Base-by-base conservation (phyloP, 2,113 vertebrate species). In the Rhabdomys dilectus region DNA sequence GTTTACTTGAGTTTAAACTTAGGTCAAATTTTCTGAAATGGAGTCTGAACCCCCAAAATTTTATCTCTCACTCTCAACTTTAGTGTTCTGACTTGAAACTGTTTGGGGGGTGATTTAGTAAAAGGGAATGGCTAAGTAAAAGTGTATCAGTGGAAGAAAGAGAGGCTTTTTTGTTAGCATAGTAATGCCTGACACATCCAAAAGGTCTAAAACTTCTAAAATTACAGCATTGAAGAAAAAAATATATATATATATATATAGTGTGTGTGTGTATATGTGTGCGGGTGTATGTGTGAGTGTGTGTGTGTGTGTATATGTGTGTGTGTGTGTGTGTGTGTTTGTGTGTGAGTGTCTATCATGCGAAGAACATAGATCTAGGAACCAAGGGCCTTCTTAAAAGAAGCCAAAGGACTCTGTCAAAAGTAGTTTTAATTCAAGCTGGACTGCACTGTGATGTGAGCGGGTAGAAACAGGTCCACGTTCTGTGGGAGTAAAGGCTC, bases 121-220 rank as follows among this genome's bases (percentile, higher is more conserved):
- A 80, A 93, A n/a, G 21, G 56, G 64, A 58, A 60, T 45, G 19
- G 45, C 15, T 81, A 76, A 26, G 17, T 64, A 39, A 62, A 75
- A 89, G 17, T 75, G 36, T 31, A 70, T 39, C 7, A 24, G 8
- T 68, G 8, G 42, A n/a, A 85, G 39, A 60, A 6, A 92, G 48
- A 84, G 68, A 81, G 29, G 12, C 12, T 87, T 15, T 45, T 60
- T 56, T 64, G 24, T 82, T 75, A 75, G 36, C 31, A 72, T 42
- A 88, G 64, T 13, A 7, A 1, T 4, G 9, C 21, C 73, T 87
- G 45, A 76, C 15, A 81, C 2, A 78, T 36, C 29, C 60, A 19
- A 81, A 36, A 70, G 11, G 4, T 90, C 68, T 95, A 82, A 89
- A 91, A 89, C 34, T 39, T 90, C 68, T 95, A 82, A 89, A 91